Evolutionary conservation across 2,797 vertebrate genomes (phyloP), one percentile per base, ranked within the genome.

Genomic region (Brotula barbata): DNA sequence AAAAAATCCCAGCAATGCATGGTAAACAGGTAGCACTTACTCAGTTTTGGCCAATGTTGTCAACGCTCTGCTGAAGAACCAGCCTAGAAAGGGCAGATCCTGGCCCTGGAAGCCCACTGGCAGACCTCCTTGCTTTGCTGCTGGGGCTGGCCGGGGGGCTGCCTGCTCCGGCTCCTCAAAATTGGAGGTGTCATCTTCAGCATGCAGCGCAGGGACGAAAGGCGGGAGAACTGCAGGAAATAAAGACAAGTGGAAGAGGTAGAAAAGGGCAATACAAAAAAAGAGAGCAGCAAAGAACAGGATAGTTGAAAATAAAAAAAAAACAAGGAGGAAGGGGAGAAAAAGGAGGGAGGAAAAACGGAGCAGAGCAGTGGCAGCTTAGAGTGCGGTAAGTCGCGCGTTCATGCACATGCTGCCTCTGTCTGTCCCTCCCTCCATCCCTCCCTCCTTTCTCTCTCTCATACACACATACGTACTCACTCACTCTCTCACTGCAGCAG

Each of bases 181-280:
- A 98, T 98, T 97, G 90, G 96, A 99, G 92, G 94, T 95, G 94
- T 99, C 97, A 98, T 99, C 97, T 78, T 98, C 96, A 83, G 93
- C 92, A 73, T 93, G 92, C 89, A 99, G 92, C 60, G 93, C 92
- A 88, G 97, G 97, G 92, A 99, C 94, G 89, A 98, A 98, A 84
- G 96, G 97, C 84, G 97, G 97, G 91, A 95, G 94, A 89, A 92
- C 97, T 99, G 93, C 75, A 75, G 80, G 76, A 80, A 71, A 73
- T 33, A 56, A 53, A 88, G 92, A 78, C 55, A 61, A 79, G 80
- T 66, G 71, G 68, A 68, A 78, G 82, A 72, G 88, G 85, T 88
- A 87, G 88, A 88, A 91, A 80, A 78, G 83, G 90, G 81, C 84
- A 87, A 88, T 83, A 46, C 9, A 21, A 50, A 85, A 62, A 70